Evolutionary conservation across 1,140 invertebrate species (phyloP).

Genomic region (Drosophila ercepeae): DNA sequence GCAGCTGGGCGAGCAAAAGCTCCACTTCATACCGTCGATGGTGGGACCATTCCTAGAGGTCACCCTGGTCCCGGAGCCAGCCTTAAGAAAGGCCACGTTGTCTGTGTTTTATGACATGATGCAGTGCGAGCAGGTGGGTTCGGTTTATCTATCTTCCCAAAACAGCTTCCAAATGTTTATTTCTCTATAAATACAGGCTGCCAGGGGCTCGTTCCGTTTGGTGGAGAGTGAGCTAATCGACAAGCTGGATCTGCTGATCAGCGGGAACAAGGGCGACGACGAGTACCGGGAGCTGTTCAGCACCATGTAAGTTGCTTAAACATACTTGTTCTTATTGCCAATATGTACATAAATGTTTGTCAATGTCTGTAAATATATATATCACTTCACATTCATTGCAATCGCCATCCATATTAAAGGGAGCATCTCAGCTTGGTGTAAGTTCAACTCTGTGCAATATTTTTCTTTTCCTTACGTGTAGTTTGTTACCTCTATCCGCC

Average conservation of each 20-base stretch:
- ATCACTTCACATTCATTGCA: constrained; percentile 73
- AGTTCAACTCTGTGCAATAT: constrained; percentile 84
- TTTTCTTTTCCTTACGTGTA: constrained; percentile 31
- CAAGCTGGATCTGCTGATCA: constrained; percentile 95
- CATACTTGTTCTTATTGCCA: background rate
- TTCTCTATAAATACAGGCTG: constrained; percentile 63
- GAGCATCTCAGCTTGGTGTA: constrained; percentile 96
- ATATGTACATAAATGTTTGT: constrained; percentile 33
- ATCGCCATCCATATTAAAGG: constrained; percentile 85
- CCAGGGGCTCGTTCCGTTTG: constrained; percentile 88
- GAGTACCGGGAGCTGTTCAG: constrained; percentile 96
- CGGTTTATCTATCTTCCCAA: background rate
- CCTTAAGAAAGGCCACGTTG: constrained; percentile 94
- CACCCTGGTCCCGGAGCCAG: constrained; percentile 94
- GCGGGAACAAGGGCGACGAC: constrained; percentile 96
- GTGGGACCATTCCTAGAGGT: constrained; percentile 98
- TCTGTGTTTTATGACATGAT: constrained; percentile 99
- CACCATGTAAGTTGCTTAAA: constrained; percentile 92
- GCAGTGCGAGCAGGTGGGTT: constrained; percentile 92
- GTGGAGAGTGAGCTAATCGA: constrained; percentile 97
- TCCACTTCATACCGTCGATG: constrained; percentile 96
- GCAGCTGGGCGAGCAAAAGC: constrained; percentile 90
- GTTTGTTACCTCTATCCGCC: background rate
- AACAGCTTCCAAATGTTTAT: background rate
- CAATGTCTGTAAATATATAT: constrained; percentile 57